Percentiles rank a stretch among this genome's conserved stretches.
Evolutionary conservation across 2,797 vertebrate genomes (phyloP).

Genomic region (Liparis tanakae): DNA sequence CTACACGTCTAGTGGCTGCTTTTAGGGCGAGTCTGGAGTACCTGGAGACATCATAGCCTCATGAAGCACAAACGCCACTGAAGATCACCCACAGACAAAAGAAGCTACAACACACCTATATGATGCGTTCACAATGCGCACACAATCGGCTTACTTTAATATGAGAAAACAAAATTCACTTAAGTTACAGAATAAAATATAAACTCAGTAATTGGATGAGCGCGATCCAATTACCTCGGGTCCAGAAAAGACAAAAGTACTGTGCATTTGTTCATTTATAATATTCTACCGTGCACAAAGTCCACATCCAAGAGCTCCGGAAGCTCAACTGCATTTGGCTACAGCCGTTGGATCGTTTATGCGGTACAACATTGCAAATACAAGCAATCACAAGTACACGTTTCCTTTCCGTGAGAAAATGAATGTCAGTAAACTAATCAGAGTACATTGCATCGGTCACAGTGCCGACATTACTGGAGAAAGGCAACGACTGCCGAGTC

Average conservation of each 20-base stretch:
- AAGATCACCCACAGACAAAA: background rate
- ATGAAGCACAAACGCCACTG: background rate
- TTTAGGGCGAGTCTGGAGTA: background rate
- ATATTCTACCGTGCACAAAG: background rate
- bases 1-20: background rate
- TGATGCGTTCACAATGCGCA: background rate
- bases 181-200: background rate
- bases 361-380: background rate
- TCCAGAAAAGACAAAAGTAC: background rate
- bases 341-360: background rate
- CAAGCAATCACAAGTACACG: background rate
- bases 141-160: conserved; percentile 3
- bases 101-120: background rate
- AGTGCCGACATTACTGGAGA: background rate
- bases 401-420: conserved; percentile 1
- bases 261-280: background rate
- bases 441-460: background rate
- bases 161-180: background rate
- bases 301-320: background rate
- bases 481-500: background rate
- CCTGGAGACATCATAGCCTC: background rate
- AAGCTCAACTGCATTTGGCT: background rate
- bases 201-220: background rate
- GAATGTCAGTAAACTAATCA: background rate
- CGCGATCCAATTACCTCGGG: background rate